Evolutionary conservation across 2,113 vertebrate genomes (phyloP).

Genomic region (Ammodytes marinus): DNA sequence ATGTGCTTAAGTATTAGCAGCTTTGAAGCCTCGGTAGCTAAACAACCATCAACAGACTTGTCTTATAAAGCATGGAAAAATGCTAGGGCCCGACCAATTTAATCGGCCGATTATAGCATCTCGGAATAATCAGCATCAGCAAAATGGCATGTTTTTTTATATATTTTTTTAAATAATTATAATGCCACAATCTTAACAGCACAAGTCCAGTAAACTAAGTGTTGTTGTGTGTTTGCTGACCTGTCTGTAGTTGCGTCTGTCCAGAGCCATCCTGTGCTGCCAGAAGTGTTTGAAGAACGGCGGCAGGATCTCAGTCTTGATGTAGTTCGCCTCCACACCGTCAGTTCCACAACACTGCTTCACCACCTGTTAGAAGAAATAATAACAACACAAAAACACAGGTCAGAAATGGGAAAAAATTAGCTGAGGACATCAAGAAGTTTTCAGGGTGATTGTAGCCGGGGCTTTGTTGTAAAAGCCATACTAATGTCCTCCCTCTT

Average conservation of each 20-base stretch:
- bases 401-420: background rate
- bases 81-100: too few relatives aligned
- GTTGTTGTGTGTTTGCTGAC: slow-evolving; percentile 72
- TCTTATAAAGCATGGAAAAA: too few relatives aligned
- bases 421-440: too few relatives aligned
- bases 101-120: too few relatives aligned
- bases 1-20: background rate
- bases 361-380: slow-evolving; percentile 88
- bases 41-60: too few relatives aligned
- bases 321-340: slow-evolving; percentile 99
- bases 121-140: too few relatives aligned
- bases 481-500: too few relatives aligned
- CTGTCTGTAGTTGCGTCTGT: slow-evolving; percentile 99
- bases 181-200: too few relatives aligned
- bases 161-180: too few relatives aligned
- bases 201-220: background rate
- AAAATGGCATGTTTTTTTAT: too few relatives aligned
- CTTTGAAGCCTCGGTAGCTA: background rate
- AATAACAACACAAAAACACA: background rate
- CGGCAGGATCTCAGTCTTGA: slow-evolving; percentile 98
- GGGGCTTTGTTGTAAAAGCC: too few relatives aligned
- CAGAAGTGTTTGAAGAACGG: slow-evolving; percentile 99
- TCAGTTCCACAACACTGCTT: slow-evolving; percentile 99
- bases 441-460: too few relatives aligned
- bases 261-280: slow-evolving; percentile 99